phyloP scores from a whole-genome alignment of 2,113 vertebrate genomes.

The Brachyistius frenatus region DNA sequence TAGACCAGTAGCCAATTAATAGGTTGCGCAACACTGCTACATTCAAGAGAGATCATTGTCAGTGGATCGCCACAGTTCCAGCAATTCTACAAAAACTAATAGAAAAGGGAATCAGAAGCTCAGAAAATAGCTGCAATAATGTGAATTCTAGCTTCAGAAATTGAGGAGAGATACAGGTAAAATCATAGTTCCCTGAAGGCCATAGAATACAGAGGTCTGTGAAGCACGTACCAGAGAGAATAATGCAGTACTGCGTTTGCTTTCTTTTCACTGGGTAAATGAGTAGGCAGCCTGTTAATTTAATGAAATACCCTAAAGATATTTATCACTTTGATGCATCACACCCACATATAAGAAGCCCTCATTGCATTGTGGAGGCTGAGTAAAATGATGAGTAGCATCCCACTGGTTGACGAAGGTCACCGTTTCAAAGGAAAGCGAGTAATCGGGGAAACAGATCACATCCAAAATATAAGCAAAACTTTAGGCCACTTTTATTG shows the following conservation, averaged over 20 bases:
- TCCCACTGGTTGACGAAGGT: constrained; percentile 38
- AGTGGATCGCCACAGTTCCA: constrained; percentile 31
- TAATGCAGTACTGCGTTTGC: constrained; percentile 12
- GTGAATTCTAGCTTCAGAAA: constrained; percentile 17
- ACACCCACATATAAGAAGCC: constrained; percentile 14
- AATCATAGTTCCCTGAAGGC: constrained; percentile 21
- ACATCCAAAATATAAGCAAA: not conserved
- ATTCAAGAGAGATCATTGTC: constrained; percentile 46
- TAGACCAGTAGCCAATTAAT: constrained; percentile 65
- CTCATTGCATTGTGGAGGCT: constrained; percentile 16
- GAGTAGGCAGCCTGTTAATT: not conserved
- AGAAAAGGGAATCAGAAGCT: not conserved
- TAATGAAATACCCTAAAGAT: constrained; percentile 6
- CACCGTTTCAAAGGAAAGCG: not conserved
- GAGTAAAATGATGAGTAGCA: constrained; percentile 26
- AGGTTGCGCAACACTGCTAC: constrained; percentile 58
- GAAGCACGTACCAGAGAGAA: constrained; percentile 6
- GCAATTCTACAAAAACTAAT: not conserved
- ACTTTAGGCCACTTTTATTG: not conserved
- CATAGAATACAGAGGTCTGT: not conserved
- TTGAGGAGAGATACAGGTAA: not conserved
- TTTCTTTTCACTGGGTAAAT: constrained; percentile 25
- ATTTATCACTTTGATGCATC: constrained; percentile 31
- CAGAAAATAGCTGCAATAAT: constrained; percentile 13
- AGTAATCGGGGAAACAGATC: not conserved